Evolutionary conservation across 2,113 vertebrate genomes (phyloP).

Genomic region (Leptodactylus fuscus): DNA sequence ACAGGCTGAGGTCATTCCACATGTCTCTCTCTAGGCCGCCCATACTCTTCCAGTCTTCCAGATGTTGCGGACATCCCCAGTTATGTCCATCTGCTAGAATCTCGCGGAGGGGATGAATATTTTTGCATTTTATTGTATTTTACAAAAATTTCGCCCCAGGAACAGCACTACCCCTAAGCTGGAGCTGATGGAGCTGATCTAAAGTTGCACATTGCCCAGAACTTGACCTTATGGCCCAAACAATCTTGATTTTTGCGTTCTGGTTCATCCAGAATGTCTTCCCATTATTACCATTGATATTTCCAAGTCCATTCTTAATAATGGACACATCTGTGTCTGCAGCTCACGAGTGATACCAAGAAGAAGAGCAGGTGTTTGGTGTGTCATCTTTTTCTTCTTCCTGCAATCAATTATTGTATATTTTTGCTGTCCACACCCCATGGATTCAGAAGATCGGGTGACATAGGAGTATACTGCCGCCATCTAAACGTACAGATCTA

Average conservation of each 20-base stretch:
- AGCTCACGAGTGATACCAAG: neutral
- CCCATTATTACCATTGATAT: neutral
- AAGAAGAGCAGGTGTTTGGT: neutral
- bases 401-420: neutral
- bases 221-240: no score
- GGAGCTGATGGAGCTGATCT: no score
- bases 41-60: neutral
- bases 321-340: neutral
- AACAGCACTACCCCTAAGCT: no score
- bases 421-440: neutral
- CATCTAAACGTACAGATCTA: neutral
- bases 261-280: no score
- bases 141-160: no score
- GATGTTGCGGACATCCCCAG: conserved; percentile 11
- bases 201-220: no score
- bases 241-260: no score
- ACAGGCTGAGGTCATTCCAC: conserved; percentile 27
- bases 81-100: neutral
- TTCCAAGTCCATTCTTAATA: neutral
- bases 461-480: neutral
- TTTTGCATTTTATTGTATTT: neutral
- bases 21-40: neutral
- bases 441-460: neutral
- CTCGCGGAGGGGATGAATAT: neutral
- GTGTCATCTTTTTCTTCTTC: neutral